A percentile compares a stretch with the other conserved stretches of the same genome.
These are phyloP conservation scores for Hapalemur alaotrensis DNA, from an alignment of 2,797 vertebrate species.

Conservation along the genomic window DNA sequence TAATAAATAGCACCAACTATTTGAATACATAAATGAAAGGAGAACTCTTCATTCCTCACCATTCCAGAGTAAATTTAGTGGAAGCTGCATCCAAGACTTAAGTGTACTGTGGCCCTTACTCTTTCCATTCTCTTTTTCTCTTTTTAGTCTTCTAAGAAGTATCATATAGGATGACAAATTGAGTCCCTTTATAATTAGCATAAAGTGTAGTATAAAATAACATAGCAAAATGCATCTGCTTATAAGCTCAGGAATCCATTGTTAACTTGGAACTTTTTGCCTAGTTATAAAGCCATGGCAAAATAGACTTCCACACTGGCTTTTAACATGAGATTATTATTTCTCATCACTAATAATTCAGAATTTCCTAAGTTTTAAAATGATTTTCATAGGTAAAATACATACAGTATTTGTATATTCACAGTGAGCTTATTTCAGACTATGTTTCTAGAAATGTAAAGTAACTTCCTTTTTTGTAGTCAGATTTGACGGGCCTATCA, in stretches of 20 bases:
- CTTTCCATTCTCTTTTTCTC: not conserved
- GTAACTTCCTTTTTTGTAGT: not conserved
- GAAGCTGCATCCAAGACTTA: not conserved
- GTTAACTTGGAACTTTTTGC: constrained; percentile 17
- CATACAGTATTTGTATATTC: not conserved
- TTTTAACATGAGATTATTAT: constrained; percentile 36
- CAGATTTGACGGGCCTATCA: not conserved
- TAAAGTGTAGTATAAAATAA: not conserved
- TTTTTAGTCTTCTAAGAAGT: not conserved
- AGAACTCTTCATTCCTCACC: not conserved
- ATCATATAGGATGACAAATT: not conserved
- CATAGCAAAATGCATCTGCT: not conserved
- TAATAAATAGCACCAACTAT: not conserved
- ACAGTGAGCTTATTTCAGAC: not conserved
- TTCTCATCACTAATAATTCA: constrained; percentile 8
- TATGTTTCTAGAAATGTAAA: constrained; percentile 45
- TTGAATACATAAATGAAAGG: constrained; percentile 20
- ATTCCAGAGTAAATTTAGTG: not conserved
- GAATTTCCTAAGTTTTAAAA: constrained; percentile 32
- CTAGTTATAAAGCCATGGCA: not conserved
- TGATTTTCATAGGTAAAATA: not conserved
- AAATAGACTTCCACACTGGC: not conserved
- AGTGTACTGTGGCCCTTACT: not conserved
- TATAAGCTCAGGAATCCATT: constrained; percentile 23
- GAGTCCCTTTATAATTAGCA: not conserved